Evolutionary conservation across 1,140 invertebrate species (phyloP).

Genomic region (Aculops lycopersici): DNA sequence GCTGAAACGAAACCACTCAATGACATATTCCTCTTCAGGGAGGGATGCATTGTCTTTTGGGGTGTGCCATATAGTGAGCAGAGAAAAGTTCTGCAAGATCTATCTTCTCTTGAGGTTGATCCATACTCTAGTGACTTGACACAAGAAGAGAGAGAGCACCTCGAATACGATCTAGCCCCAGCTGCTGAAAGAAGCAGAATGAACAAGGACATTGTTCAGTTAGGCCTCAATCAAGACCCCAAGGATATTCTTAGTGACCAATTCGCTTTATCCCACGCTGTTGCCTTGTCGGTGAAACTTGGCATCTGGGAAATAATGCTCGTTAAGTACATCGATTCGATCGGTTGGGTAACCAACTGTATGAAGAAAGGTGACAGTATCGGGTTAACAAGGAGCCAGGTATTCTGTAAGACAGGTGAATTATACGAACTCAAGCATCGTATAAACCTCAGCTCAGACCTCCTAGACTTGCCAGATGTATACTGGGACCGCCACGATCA

Average conservation of each 20-base stretch:
- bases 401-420: conserved; percentile 62
- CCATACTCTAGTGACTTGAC: conserved; percentile 32
- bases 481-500: conserved; percentile 76
- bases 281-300: conserved; percentile 61
- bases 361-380: conserved; percentile 33
- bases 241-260: conserved; percentile 26
- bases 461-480: conserved; percentile 75
- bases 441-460: conserved; percentile 65
- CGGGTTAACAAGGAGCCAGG: conserved; percentile 29
- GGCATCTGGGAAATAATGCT: conserved; percentile 62
- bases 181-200: conserved; percentile 16
- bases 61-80: conserved; percentile 49
- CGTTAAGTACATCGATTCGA: conserved; percentile 42
- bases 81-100: conserved; percentile 23
- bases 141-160: conserved; percentile 39
- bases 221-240: conserved; percentile 11
- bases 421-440: conserved; percentile 49
- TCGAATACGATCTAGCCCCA: conserved; percentile 34
- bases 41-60: conserved; percentile 69
- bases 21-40: conserved; percentile 18
- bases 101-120: conserved; percentile 19
- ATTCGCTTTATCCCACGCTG: conserved; percentile 55
- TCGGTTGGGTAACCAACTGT: conserved; percentile 44
- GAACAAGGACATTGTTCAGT: conserved; percentile 13
- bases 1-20: background rate